Percentiles rank a stretch among this genome's conserved stretches.
Evolutionary conservation across 2,888 invertebrate species (phyloP).

Genomic region (Dione juno): DNA sequence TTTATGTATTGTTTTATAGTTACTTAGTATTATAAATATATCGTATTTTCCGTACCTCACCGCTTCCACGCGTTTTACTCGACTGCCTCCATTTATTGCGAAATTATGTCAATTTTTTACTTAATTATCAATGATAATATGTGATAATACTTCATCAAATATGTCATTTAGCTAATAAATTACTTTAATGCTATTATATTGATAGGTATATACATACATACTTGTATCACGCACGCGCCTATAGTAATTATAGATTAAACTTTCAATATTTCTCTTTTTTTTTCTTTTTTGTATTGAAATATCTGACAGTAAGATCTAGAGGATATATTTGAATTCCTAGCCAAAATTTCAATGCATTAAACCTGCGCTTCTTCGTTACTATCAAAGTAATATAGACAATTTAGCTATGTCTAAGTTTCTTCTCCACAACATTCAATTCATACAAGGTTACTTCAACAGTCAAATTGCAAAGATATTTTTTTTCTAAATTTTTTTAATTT

Average conservation of each 20-base stretch:
- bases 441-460: neutral
- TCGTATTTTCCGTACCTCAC: conserved; percentile 1
- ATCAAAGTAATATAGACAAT: neutral
- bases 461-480: too few species aligned
- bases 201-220: neutral
- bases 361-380: neutral
- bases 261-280: neutral
- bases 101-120: conserved; percentile 27
- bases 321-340: too few species aligned
- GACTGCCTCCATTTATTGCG: conserved; percentile 12
- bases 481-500: too few species aligned
- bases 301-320: too few species aligned
- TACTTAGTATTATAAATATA: neutral
- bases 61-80: neutral
- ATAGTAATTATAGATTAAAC: neutral
- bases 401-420: neutral
- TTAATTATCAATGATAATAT: conserved; percentile 15
- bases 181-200: conserved; percentile 1
- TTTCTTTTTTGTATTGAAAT: too few species aligned
- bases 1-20: neutral
- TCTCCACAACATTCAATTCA: neutral
- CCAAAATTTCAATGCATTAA: neutral
- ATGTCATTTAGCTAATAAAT: neutral
- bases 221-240: neutral
- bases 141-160: conserved; percentile 10